Percentiles rank a stretch among this genome's conserved stretches.
Conservation (phyloP, 1,140 invertebrate genomes). For the Eriosoma lanigerum region DNA sequence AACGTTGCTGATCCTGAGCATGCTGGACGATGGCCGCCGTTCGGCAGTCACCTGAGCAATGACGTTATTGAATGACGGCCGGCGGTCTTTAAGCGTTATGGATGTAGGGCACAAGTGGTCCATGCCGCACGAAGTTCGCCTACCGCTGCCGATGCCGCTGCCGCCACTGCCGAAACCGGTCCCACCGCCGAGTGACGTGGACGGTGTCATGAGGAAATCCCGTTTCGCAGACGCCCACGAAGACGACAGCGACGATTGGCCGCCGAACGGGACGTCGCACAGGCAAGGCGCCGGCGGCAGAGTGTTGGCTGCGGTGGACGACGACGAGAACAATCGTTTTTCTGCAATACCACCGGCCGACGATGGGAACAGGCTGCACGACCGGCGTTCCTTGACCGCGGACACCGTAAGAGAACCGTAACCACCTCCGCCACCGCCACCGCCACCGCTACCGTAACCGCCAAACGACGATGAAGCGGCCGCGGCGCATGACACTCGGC, state of each 20-base stretch:
- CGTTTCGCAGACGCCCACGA: conserved; percentile 54
- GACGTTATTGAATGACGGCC: conserved; percentile 56
- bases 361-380: conserved; percentile 53
- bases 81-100: conserved; percentile 52
- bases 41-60: conserved; percentile 56
- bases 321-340: conserved; percentile 22
- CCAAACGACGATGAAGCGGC: conserved; percentile 28
- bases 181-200: conserved; percentile 58
- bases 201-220: conserved; percentile 55
- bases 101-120: conserved; percentile 51
- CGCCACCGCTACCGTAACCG: conserved; percentile 20
- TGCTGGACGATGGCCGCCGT: conserved; percentile 55
- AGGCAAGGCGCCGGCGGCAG: conserved; percentile 55
- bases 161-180: conserved; percentile 41
- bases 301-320: conserved; percentile 51
- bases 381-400: conserved; percentile 53
- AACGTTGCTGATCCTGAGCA: conserved; percentile 56
- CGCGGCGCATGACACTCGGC: conserved; percentile 43
- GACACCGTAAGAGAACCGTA: conserved; percentile 17
- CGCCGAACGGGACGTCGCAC: conserved; percentile 56
- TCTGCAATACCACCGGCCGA: not conserved
- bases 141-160: conserved; percentile 44
- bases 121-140: conserved; percentile 54
- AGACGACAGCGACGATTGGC: conserved; percentile 52
- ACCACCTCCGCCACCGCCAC: not conserved